Evolutionary conservation across 2,797 vertebrate species (phyloP).

Genomic region (Centropyge bicolor): DNA sequence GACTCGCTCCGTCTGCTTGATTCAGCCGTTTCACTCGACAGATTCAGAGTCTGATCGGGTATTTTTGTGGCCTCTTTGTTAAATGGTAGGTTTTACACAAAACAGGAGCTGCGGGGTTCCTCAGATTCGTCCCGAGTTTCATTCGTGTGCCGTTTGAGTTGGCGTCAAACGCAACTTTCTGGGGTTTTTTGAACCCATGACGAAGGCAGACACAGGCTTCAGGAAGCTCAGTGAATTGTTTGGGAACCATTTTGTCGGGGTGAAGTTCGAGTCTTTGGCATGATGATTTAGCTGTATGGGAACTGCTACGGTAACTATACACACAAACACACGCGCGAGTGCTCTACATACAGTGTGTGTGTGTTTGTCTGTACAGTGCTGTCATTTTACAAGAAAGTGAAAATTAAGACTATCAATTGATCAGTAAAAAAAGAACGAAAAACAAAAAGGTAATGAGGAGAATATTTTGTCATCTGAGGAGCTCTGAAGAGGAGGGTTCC

Average conservation of each 20-base stretch:
- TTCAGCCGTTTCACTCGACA: slow-evolving; percentile 38
- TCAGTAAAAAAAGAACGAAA: slow-evolving; percentile 37
- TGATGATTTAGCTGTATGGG: slow-evolving; percentile 93
- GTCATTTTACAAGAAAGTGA: slow-evolving; percentile 46
- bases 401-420: slow-evolving; percentile 47
- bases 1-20: slow-evolving; percentile 23
- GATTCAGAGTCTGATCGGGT: slow-evolving; percentile 56
- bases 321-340: slow-evolving; percentile 62
- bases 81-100: slow-evolving; percentile 40
- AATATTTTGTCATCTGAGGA: slow-evolving; percentile 38
- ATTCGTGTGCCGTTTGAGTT: slow-evolving; percentile 21
- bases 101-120: slow-evolving; percentile 59
- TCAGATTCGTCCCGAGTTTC: slow-evolving; percentile 44
- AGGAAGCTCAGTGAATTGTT: slow-evolving; percentile 74
- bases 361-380: slow-evolving; percentile 50
- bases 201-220: slow-evolving; percentile 80
- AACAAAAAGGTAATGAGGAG: slow-evolving; percentile 42
- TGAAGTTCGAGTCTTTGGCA: slow-evolving; percentile 91
- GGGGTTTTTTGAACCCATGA: slow-evolving; percentile 41
- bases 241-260: slow-evolving; percentile 61
- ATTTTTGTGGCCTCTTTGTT: slow-evolving; percentile 57
- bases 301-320: slow-evolving; percentile 60
- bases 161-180: slow-evolving; percentile 24
- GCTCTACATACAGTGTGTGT: slow-evolving; percentile 21
- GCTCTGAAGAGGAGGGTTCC: slow-evolving; percentile 58